Base-by-base conservation (phyloP, 2,113 vertebrate species). In the Heliornis fulica region DNA sequence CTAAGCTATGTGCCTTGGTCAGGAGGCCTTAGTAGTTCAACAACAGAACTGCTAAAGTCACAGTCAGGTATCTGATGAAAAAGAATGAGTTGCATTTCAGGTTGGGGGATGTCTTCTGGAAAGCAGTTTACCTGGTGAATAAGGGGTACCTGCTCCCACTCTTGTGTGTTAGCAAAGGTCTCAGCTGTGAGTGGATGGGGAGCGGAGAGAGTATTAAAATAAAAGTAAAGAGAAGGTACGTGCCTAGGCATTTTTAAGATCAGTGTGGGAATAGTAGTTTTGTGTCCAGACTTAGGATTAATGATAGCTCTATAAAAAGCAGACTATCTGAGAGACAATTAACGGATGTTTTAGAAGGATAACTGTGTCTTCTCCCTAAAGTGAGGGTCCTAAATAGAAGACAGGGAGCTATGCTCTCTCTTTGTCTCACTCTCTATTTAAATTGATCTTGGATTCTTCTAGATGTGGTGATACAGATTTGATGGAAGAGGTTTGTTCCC, bases 381-480 rank as follows among this genome's bases (percentile, higher is more conserved):
- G 15, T 8, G 15, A 75, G 40, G 43, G 34, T 65, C 59, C 41
- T 61, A 70, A 57, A 60, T 4, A 51, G 60, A 53, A 74, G 45
- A 53, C 14, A 65, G 22, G 70, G 28, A 88, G 15, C 40, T 20
- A 3, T 23, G 19, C 7, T 61, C 43, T 43, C 53, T 79, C 21
- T 72, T 64, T n/a, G 48, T 72, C 38, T 72, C 51, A 7, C 75
- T 81, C 57, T 69, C 34, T 70, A 2, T 31, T 80, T 57, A 78
- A 74, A 81, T 46, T 90, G n/a, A 71, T 94, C 76, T 66, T 93
- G 60, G 51, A 93, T 93, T 93, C 83, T 87, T 78, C 83, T 38
- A 43, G 69, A 87, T 76, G 57, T n/a, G 36, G 34, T 82, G 77
- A 65, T 36, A 45, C 36, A 57, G 40, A 65, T 94, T 84, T 15